Conservation (phyloP, 92 coral and sea anemone species). For the Epizoanthus illoricatus region DNA sequence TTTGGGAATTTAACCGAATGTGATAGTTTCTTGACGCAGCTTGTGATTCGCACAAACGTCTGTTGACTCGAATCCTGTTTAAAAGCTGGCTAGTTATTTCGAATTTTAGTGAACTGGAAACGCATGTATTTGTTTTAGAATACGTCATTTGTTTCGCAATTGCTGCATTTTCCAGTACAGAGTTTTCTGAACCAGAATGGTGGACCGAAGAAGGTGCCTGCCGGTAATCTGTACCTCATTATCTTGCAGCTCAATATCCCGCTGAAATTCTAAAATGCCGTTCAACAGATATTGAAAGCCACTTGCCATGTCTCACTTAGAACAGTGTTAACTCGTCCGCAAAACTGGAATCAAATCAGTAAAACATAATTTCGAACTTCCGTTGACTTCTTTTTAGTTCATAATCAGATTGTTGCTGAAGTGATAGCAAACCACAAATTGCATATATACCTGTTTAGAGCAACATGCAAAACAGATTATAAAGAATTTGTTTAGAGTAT, state of each 20-base stretch:
- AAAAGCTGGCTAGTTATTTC: neutral
- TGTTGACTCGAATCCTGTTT: neutral
- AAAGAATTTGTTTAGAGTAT: no score
- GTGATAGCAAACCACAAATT: no score
- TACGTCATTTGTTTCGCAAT: neutral
- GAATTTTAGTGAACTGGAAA: constrained; percentile 4
- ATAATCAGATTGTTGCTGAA: neutral
- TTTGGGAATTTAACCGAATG: neutral
- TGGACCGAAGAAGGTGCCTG: neutral
- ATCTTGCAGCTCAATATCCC: neutral
- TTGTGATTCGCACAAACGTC: neutral
- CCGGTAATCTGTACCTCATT: neutral
- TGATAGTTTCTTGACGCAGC: neutral
- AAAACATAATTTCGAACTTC: neutral
- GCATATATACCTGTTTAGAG: no score
- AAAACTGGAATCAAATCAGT: neutral
- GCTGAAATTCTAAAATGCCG: neutral
- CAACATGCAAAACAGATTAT: no score
- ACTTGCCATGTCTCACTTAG: neutral
- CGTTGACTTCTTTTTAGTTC: neutral
- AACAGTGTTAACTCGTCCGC: neutral
- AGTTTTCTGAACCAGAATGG: constrained; percentile 23
- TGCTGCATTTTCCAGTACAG: neutral
- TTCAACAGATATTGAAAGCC: neutral
- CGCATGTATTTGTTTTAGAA: neutral